Conservation (phyloP, 2,888 invertebrate species). For the Prosopocoilus inquinatus region DNA sequence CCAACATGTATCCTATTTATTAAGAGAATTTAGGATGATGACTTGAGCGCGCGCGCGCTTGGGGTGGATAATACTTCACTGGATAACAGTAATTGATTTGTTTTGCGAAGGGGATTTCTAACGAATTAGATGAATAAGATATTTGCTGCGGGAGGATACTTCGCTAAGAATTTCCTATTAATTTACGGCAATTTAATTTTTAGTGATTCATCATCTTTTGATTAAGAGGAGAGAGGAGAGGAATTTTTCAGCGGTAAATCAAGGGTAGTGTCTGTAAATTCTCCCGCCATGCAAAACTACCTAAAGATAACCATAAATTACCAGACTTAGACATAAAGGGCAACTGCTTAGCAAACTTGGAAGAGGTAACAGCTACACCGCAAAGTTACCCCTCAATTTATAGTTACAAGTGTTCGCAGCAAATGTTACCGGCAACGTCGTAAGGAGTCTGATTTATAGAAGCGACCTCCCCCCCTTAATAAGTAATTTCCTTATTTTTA, state of each 20-base stretch:
- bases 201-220: no score
- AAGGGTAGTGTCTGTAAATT: no score
- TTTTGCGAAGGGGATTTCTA: not conserved
- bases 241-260: no score
- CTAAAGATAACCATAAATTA: no score
- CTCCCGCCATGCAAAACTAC: no score
- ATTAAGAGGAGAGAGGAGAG: no score
- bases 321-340: no score
- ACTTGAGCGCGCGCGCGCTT: not conserved
- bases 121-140: no score
- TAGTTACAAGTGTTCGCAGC: conserved; percentile 28
- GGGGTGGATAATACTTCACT: conserved; percentile 2
- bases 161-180: no score
- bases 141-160: no score
- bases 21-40: conserved; percentile 4
- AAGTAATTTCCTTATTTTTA: conserved; percentile 12
- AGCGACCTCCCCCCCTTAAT: conserved; percentile 12
- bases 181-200: no score
- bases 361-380: not conserved
- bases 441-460: conserved; percentile 10
- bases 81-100: conserved; percentile 3
- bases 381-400: conserved; percentile 23
- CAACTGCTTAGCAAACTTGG: no score
- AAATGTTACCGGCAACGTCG: conserved; percentile 24
- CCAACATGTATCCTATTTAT: not conserved